Conservation (phyloP, 2,797 vertebrate genomes). For the Ctenopoma kingsleyae region DNA sequence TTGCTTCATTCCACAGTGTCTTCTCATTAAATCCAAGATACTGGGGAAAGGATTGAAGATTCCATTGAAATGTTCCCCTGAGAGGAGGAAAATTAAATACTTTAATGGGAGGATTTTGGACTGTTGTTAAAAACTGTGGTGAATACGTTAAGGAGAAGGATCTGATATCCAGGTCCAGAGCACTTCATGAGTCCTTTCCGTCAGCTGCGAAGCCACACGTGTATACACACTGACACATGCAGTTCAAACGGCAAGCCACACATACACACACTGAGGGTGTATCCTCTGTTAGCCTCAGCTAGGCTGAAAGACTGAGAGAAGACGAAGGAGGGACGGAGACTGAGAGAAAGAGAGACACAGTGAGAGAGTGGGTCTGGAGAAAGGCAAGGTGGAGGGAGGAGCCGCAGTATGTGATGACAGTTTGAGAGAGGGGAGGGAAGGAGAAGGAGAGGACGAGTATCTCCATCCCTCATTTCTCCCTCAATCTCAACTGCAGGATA, state of each 20-base stretch:
- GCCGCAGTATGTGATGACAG: conserved; percentile 71
- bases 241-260: conserved; percentile 48
- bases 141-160: conserved; percentile 57
- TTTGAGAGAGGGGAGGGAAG: conserved; percentile 53
- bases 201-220: conserved; percentile 71
- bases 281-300: conserved; percentile 59
- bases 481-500: conserved; percentile 58
- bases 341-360: conserved; percentile 63
- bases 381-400: conserved; percentile 78
- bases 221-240: conserved; percentile 65
- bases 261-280: conserved; percentile 51
- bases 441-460: conserved; percentile 35
- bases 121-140: conserved; percentile 59
- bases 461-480: conserved; percentile 46
- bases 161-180: conserved; percentile 76
- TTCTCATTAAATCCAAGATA: conserved; percentile 86
- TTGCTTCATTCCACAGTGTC: conserved; percentile 77
- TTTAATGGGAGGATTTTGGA: conserved; percentile 59
- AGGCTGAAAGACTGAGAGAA: conserved; percentile 57
- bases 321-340: conserved; percentile 70
- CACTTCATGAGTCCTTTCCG: conserved; percentile 74
- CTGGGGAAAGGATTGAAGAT: conserved; percentile 71
- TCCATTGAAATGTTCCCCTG: conserved; percentile 74
- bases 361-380: conserved; percentile 64
- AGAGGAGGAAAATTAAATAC: conserved; percentile 64